These are phyloP conservation scores for Clarias pachynema DNA, from an alignment of 2,797 vertebrate genomes.

Conservation along the genomic window DNA sequence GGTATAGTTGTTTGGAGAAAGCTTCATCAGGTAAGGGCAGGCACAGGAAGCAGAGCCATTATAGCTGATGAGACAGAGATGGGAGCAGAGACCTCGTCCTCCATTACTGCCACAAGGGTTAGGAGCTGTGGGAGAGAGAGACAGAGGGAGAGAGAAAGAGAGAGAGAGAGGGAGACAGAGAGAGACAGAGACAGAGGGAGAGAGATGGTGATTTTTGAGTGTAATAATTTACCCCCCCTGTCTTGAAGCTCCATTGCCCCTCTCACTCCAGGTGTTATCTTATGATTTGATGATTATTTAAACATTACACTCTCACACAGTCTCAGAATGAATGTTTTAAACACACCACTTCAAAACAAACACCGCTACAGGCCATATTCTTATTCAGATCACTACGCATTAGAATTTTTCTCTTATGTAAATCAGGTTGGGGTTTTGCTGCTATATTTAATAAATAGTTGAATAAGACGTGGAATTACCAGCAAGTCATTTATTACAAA, in stretches of 20 bases:
- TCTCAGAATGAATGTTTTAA: neutral
- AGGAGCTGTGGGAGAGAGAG: slow-evolving; percentile 65
- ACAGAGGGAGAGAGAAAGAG: neutral
- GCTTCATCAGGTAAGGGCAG: slow-evolving; percentile 86
- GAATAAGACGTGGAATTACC: neutral
- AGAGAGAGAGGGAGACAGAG: neutral
- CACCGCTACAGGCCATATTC: neutral
- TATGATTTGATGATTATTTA: neutral
- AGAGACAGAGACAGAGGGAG: neutral
- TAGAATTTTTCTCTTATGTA: neutral
- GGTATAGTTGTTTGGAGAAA: slow-evolving; percentile 77
- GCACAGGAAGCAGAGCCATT: slow-evolving; percentile 82
- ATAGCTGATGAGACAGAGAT: slow-evolving; percentile 84
- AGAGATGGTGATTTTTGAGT: too few relatives aligned
- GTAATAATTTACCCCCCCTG: too few relatives aligned
- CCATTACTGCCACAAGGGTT: slow-evolving; percentile 82
- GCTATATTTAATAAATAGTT: neutral
- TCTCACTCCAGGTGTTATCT: neutral
- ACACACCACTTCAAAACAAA: neutral
- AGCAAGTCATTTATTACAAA: neutral
- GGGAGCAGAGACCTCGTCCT: slow-evolving; percentile 82
- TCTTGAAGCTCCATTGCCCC: too few relatives aligned
- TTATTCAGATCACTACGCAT: neutral
- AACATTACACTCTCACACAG: neutral
- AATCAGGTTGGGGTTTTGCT: neutral